Base-by-base conservation (phyloP, 1,140 invertebrate species). In the Diorhabda carinulata region DNA sequence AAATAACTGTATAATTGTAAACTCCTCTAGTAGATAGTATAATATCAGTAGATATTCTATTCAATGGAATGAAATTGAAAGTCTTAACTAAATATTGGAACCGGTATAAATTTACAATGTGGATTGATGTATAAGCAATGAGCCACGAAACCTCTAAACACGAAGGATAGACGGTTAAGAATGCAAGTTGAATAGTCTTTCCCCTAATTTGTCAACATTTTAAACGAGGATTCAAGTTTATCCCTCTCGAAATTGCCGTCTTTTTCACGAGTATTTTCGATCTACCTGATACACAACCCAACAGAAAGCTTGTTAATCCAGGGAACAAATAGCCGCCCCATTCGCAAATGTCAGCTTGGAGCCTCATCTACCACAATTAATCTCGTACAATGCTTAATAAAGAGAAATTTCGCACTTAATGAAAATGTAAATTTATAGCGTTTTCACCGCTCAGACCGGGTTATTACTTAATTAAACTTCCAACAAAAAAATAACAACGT, bases 381-480 rank as follows among this genome's bases (percentile, higher is more conserved):
- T 64, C 63, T 64, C 25, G 45, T 56, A 40, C 63, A 43, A 64
- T 64, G 63, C 63, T 64, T 64, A 64, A 64, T 64, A 64, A 64
- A 64, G 63, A 64, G 63, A 64, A 64, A 64, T 64, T 64, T 64
- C 63, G 63, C 25, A 57, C 63, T 57, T 64, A 64, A 64, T 64
- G 63, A 64, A 64, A 64, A 64, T 64, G 63, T 64, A 64, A 64
- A 64, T 64, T 64, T 64, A 64, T 64, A 56, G 63, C 63, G 63
- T 64, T 64, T 52, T 64, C 63, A 64, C 63, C 45, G 63, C 63
- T 64, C 47, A 52, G 63, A 6, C 63, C 40, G 63, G 63, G 63
- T 56, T 64, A 64, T 64, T 64, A 64, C 63, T 56, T 64, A 64
- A 64, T 64, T 64, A 64, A 64, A 47, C 45, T 41, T 47, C 45